A percentile compares a stretch with the other conserved stretches of the same genome.
Evolutionary conservation across 2,797 vertebrate species (phyloP).

Genomic region (Pipistrellus nathusii): DNA sequence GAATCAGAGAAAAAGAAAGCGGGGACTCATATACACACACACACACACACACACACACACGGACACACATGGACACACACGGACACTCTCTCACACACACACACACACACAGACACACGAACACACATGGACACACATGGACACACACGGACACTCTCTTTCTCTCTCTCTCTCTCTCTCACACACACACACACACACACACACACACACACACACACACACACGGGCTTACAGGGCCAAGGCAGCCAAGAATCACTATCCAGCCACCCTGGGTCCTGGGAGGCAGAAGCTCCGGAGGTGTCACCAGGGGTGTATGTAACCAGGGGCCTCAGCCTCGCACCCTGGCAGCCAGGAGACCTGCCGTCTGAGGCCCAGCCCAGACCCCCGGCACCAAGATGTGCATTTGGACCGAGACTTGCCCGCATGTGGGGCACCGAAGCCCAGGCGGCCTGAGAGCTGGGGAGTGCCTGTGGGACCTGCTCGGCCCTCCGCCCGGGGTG

Average conservation of each 20-base stretch:
- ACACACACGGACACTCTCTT: too few relatives aligned
- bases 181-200: not conserved
- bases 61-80: not conserved
- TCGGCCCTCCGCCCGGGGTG: too few relatives aligned
- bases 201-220: too few relatives aligned
- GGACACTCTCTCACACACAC: too few relatives aligned
- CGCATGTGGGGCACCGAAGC: fast-evolving
- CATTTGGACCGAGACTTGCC: fast-evolving
- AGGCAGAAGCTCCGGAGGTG: not conserved
- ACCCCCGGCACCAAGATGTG: fast-evolving
- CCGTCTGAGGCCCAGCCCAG: not conserved
- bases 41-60: fast-evolving
- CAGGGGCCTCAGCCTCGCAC: not conserved
- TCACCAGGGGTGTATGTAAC: not conserved
- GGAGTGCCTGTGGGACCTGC: too few relatives aligned
- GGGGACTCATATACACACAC: fast-evolving
- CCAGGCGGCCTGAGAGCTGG: fast-evolving
- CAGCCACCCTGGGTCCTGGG: not conserved
- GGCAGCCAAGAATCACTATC: not conserved
- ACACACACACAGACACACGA: not conserved
- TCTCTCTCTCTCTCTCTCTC: too few relatives aligned
- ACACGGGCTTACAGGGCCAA: not conserved
- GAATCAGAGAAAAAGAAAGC: not conserved
- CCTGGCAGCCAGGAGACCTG: not conserved
- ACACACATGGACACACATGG: too few relatives aligned